Evolutionary conservation across 2,113 vertebrate species (phyloP).

Genomic region (Ranitomeya variabilis): DNA sequence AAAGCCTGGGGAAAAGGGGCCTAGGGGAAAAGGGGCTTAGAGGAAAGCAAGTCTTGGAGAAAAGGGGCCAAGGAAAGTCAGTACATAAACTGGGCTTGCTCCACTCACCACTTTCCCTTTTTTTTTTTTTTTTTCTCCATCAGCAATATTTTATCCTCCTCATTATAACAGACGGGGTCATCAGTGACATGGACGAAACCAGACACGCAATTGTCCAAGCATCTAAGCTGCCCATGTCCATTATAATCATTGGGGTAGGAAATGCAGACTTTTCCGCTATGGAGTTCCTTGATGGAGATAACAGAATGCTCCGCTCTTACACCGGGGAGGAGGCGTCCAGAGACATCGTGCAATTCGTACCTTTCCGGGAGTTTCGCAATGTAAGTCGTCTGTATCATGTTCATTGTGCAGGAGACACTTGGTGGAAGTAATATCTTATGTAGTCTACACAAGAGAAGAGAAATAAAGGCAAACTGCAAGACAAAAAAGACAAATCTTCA

Average conservation of each 20-base stretch:
- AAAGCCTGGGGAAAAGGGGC: too few species aligned
- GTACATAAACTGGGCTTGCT: neutral
- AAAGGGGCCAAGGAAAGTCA: too few species aligned
- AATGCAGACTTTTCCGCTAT: slow-evolving; percentile 96
- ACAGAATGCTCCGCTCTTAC: slow-evolving; percentile 83
- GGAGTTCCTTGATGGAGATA: slow-evolving; percentile 96
- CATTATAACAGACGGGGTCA: slow-evolving; percentile 96
- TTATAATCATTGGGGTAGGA: slow-evolving; percentile 96
- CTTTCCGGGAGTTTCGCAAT: slow-evolving; percentile 93
- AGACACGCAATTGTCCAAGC: slow-evolving; percentile 91
- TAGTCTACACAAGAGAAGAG: neutral
- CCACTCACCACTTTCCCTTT: neutral
- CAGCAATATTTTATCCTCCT: slow-evolving; percentile 99
- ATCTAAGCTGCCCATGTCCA: slow-evolving; percentile 95
- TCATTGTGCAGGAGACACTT: neutral
- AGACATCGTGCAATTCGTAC: slow-evolving; percentile 97
- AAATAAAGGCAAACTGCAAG: neutral
- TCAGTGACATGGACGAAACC: slow-evolving; percentile 98
- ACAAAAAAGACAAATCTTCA: neutral
- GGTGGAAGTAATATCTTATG: neutral
- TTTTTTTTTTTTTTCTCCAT: slow-evolving; percentile 27
- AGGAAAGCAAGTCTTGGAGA: too few species aligned
- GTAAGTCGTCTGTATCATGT: slow-evolving; percentile 74
- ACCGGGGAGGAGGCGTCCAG: slow-evolving; percentile 90
- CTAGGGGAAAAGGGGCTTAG: too few species aligned